These are phyloP conservation scores for Drosophila melanica DNA, from an alignment of 1,140 invertebrate species.

Conservation along the genomic window DNA sequence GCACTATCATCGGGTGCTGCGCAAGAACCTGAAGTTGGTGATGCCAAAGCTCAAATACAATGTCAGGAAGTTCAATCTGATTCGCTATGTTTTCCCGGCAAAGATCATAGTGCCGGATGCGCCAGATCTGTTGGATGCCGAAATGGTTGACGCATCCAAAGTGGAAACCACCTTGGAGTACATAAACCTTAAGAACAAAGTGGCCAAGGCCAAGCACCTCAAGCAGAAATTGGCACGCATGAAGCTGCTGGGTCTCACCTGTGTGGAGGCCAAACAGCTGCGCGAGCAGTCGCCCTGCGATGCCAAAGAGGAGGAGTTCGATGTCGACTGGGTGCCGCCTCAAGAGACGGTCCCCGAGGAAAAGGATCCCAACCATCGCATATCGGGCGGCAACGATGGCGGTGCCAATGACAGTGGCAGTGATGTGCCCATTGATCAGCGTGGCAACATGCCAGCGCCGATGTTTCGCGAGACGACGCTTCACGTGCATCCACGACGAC, in stretches of 20 bases:
- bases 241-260: constrained; percentile 67
- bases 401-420: not conserved
- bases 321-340: constrained; percentile 73
- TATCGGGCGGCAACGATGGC: constrained; percentile 34
- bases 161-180: constrained; percentile 68
- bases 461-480: constrained; percentile 66
- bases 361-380: not conserved
- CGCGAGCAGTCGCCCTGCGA: constrained; percentile 53
- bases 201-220: constrained; percentile 48
- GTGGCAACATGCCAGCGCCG: constrained; percentile 79
- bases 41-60: constrained; percentile 65
- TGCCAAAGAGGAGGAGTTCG: constrained; percentile 40
- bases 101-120: constrained; percentile 55
- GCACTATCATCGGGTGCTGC: constrained; percentile 71
- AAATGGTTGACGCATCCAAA: constrained; percentile 55
- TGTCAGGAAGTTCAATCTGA: constrained; percentile 77
- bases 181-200: constrained; percentile 47
- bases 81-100: constrained; percentile 72
- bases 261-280: constrained; percentile 50
- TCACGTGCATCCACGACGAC: constrained; percentile 56
- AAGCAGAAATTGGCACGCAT: constrained; percentile 63
- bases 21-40: constrained; percentile 69
- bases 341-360: constrained; percentile 22
- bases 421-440: constrained; percentile 9
- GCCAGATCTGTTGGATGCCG: constrained; percentile 36